Evolutionary conservation across 2,888 invertebrate genomes (phyloP).

Genomic region (Linnaemya tessellans): DNA sequence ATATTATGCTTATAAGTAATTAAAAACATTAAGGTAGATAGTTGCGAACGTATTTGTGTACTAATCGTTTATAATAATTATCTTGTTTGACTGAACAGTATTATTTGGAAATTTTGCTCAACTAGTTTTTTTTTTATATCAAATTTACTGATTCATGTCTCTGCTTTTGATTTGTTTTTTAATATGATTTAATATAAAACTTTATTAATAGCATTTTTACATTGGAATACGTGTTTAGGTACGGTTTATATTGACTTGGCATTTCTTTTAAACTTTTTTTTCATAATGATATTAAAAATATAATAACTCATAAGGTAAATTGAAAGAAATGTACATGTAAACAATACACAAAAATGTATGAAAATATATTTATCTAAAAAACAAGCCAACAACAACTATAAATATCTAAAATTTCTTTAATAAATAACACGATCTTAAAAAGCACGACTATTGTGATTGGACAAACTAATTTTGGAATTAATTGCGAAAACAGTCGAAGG

Average conservation of each 20-base stretch:
- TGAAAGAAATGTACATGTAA: constrained; percentile 29
- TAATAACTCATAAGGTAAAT: constrained; percentile 64
- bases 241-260: constrained; percentile 69
- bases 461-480: too few species aligned
- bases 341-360: not conserved
- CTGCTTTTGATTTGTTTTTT: constrained; percentile 38
- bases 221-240: constrained; percentile 64
- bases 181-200: constrained; percentile 48
- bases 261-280: constrained; percentile 55
- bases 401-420: constrained; percentile 27
- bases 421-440: constrained; percentile 22
- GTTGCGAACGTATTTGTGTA: constrained; percentile 49
- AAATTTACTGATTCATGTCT: constrained; percentile 39
- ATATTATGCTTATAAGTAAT: constrained; percentile 49
- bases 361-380: not conserved
- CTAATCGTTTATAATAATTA: constrained; percentile 10
- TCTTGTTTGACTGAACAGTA: not conserved
- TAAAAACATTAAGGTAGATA: constrained; percentile 72
- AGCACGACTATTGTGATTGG: not conserved
- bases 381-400: constrained; percentile 11
- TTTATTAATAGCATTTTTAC: constrained; percentile 48
- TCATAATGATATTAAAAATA: constrained; percentile 20
- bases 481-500: too few species aligned
- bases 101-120: constrained; percentile 18
- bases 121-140: not conserved